A percentile compares a stretch with the other conserved stretches of the same genome.
phyloP scores from a whole-genome alignment of 2,797 vertebrate species.

The Pantherophis vulpinus region DNA sequence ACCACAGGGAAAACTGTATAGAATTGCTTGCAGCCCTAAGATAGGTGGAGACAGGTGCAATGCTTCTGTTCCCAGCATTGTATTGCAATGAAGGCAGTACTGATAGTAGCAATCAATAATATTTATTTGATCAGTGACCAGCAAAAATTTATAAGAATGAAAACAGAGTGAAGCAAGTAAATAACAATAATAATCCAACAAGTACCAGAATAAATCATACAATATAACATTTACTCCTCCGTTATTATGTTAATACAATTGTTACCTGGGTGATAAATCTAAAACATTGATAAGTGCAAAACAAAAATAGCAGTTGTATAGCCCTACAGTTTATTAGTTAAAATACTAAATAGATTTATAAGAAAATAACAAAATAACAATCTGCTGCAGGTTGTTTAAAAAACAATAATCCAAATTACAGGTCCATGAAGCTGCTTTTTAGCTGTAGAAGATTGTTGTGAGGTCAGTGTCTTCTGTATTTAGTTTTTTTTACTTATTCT shows the following conservation, averaged over 20 bases:
- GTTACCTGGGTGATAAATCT: neutral
- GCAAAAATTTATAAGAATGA: neutral
- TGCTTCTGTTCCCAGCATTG: neutral
- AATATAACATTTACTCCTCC: neutral
- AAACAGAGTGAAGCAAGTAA: neutral
- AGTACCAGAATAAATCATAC: neutral
- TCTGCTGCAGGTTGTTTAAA: neutral
- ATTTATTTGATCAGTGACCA: neutral
- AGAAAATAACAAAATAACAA: neutral
- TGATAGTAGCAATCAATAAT: neutral
- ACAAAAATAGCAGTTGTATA: neutral
- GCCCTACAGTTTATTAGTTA: neutral
- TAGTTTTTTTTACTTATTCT: neutral
- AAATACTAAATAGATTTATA: neutral
- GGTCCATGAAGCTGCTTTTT: neutral
- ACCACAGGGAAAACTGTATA: neutral
- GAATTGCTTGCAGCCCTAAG: neutral
- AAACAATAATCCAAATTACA: neutral
- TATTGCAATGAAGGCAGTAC: neutral
- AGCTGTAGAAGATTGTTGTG: neutral
- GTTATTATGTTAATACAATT: neutral
- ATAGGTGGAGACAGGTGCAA: neutral
- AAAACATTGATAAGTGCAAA: neutral
- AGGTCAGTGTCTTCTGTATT: neutral
- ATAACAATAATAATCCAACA: neutral